Base-by-base conservation (phyloP, 2,797 vertebrate genomes). In the Enteromius viviparus region DNA sequence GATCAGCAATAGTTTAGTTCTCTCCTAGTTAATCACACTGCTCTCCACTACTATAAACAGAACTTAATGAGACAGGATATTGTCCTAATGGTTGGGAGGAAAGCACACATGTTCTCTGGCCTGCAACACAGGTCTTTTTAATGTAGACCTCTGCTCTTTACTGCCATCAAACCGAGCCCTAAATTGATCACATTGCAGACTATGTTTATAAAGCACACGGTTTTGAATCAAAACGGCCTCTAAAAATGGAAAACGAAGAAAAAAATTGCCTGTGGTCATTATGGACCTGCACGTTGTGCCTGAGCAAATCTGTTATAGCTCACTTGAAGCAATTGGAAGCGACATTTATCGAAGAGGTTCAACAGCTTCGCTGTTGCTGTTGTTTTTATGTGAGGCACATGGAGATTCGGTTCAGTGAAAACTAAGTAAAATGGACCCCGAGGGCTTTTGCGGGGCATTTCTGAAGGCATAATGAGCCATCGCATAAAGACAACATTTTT, bases 171-270 rank as follows among this genome's bases (percentile, higher is more conserved):
- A 92, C 86, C 86, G 91, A 90, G 92, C 92, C 74, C 87, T 82
- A 84, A 93, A 87, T 85, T 92, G 91, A 93, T 93, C 93, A 89
- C 90, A 88, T 88, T 77, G 84, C 91, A 90, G 89, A 84, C 77
- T 69, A 12, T 93, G 92, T 93, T 95, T 94, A 91, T 91, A 89
- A 90, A 91, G 89, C 72, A 78, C 92, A 89, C 92, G 87, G 90
- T 92, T 93, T 90, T 87, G 84, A 92, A 91, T 90, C 85, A 92
- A 93, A 93, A 93, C 83, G 40, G 89, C 87, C 87, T 89, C 89
- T 93, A 92, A 91, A 91, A 93, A 91, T 79, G 78, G 89, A 89
- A 91, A 89, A 90, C 90, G 87, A 91, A 91, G 92, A 87, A 5
- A 87, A 5, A n/a, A 87, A 90, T 84, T 76, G 75, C 85, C 81